phyloP scores from a whole-genome alignment of 2,797 vertebrate genomes.

The Lepidocolaptes lacrymiger region DNA sequence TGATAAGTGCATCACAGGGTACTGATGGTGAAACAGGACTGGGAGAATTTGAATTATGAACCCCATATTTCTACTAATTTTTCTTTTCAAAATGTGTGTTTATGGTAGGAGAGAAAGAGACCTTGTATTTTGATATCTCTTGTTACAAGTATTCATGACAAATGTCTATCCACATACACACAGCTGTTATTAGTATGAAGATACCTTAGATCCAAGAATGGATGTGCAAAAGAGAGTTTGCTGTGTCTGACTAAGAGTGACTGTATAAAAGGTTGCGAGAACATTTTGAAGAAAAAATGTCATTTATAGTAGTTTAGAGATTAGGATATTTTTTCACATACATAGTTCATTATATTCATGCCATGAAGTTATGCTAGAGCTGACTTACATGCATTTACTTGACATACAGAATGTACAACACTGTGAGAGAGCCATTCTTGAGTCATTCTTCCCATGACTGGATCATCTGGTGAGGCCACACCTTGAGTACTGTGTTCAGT shows the following conservation, averaged over 20 bases:
- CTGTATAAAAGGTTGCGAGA: not conserved
- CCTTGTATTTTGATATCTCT: not conserved
- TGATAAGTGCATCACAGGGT: not conserved
- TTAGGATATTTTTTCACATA: not conserved
- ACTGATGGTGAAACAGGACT: not conserved
- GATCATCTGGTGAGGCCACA: not conserved
- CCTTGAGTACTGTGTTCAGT: too few species aligned
- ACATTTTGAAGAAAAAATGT: not conserved
- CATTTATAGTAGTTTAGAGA: not conserved
- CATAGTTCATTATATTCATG: not conserved
- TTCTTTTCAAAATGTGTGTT: not conserved
- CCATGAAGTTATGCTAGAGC: not conserved
- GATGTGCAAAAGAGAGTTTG: not conserved
- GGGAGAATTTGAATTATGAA: not conserved
- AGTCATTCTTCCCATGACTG: not conserved
- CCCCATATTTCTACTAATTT: not conserved
- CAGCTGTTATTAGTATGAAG: not conserved
- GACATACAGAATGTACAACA: not conserved
- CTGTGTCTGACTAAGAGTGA: not conserved
- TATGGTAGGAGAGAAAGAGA: not conserved
- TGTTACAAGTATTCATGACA: not conserved
- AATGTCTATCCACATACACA: not conserved
- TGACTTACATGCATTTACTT: not conserved
- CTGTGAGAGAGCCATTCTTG: not conserved
- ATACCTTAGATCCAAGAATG: not conserved